Base-by-base conservation (phyloP, 2,797 vertebrate genomes). In the Graptemys geographica region DNA sequence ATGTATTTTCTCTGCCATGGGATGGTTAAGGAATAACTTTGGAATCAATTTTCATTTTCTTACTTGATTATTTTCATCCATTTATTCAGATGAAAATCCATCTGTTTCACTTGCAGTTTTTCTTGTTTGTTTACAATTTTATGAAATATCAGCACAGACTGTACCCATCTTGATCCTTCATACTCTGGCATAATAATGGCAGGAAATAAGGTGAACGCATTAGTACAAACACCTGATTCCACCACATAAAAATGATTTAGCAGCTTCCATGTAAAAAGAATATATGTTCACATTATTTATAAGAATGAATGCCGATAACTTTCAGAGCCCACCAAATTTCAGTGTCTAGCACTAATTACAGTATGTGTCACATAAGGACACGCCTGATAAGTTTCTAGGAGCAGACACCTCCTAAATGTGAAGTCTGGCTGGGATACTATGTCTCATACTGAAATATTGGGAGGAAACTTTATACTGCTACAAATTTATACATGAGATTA, bases 181-280 rank as follows among this genome's bases (percentile, higher is more conserved):
- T n/a, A 37, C n/a, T 62, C 23, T 79, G 31, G 74, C 44, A 79
- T 27, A 79, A 41, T 28, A 59, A 78, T 56, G 53, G 25, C 44
- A n/a, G 23, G 21, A 59, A 78, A 79, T 19, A 51, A 37, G 10
- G 33, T 59, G 33, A 86, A 59, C 51, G 49, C 37, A 25, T 11
- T 37, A 4, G 27, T 79, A 27, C 2, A 27, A 82, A 44, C 41
- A 57, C 55, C n/a, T 89, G 47, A 13, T 57, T 65, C 51, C 74
- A n/a, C 51, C 1, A 2, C 52, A 7, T 1, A 49, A 41, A 37
- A 62, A 65, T 1, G n/a, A 27, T 49, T 2, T 2, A 47, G 11
- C 7, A 52, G 23, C 28, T 65, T 86, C 11, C 41, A 8, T 51
- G 37, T 0, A 76, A 76, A 76, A 76, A 27, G 0, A 28, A 5